Percentiles rank a stretch among this genome's conserved stretches.
phyloP scores from a whole-genome alignment of 2,113 vertebrate genomes.

The Chitala chitala region DNA sequence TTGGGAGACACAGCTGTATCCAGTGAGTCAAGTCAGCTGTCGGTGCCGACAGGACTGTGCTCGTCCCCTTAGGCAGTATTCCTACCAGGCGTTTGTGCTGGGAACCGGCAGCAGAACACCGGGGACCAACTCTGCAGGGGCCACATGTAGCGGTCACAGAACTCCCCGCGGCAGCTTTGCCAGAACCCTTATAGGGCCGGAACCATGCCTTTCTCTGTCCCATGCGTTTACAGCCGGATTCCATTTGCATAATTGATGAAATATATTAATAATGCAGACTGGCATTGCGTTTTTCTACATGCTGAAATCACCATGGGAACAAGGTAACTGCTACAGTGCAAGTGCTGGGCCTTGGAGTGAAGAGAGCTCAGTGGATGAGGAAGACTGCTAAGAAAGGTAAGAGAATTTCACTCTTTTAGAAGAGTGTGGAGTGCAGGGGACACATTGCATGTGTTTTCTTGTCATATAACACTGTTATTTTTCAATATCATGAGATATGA shows the following conservation, averaged over 20 bases:
- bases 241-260: conserved; percentile 74
- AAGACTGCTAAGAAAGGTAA: too few relatives aligned
- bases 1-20: background rate
- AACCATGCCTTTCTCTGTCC: conserved; percentile 38
- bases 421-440: too few relatives aligned
- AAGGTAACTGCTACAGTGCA: conserved; percentile 10
- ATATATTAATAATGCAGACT: conserved; percentile 71
- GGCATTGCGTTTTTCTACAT: conserved; percentile 42
- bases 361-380: too few relatives aligned
- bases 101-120: background rate
- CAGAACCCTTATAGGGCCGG: conserved; percentile 57
- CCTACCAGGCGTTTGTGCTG: conserved; percentile 31
- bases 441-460: too few relatives aligned
- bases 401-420: too few relatives aligned
- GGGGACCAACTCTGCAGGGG: conserved; percentile 21
- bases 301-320: conserved; percentile 32
- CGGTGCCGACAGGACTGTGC: background rate
- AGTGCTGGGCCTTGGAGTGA: background rate
- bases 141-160: conserved; percentile 49
- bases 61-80: conserved; percentile 5
- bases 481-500: too few relatives aligned
- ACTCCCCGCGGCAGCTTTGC: conserved; percentile 55
- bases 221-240: conserved; percentile 34
- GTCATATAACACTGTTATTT: too few relatives aligned
- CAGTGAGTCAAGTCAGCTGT: background rate